phyloP scores from a whole-genome alignment of 1,140 invertebrate genomes.

The Nephotettix cincticeps region DNA sequence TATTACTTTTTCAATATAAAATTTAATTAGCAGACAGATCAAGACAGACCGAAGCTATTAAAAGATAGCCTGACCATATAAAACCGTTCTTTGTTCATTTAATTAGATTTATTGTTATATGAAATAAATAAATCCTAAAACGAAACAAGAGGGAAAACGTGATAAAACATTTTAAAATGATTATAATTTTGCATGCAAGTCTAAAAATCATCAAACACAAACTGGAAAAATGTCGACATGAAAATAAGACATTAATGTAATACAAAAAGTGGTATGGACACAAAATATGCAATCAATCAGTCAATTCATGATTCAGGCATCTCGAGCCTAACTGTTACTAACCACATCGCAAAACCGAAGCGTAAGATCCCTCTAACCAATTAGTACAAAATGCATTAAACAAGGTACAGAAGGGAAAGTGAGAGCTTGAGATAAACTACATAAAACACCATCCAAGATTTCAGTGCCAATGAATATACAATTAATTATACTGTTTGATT shows the following conservation, averaged over 20 bases:
- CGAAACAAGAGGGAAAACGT: background rate
- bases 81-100: no score
- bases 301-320: background rate
- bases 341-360: background rate
- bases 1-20: no score
- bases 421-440: no score
- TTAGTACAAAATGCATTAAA: slow-evolving; percentile 1
- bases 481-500: no score
- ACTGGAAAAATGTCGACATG: slow-evolving; percentile 1
- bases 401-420: no score
- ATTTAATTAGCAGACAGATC: no score
- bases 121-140: background rate
- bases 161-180: background rate
- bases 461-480: no score
- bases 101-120: no score
- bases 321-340: background rate
- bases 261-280: slow-evolving; percentile 6
- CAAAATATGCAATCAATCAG: slow-evolving; percentile 1
- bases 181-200: background rate
- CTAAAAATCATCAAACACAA: slow-evolving; percentile 7
- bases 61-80: no score
- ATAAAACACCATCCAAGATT: no score
- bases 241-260: background rate
- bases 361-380: background rate
- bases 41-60: no score